A percentile compares a stretch with the other conserved stretches of the same genome.
Conservation (phyloP, 2,888 invertebrate species). For the Acleris emargana region DNA sequence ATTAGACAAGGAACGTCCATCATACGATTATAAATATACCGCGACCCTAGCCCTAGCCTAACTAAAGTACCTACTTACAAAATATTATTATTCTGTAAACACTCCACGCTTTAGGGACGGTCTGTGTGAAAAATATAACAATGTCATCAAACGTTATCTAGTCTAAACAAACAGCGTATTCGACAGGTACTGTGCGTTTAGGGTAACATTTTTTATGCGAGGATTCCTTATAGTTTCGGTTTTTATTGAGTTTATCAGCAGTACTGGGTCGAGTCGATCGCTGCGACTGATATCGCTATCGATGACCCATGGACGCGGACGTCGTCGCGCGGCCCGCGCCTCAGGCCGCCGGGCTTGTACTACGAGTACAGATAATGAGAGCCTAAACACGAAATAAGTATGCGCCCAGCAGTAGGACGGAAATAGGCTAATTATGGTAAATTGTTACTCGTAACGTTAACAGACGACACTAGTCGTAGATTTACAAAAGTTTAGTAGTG, state of each 20-base stretch:
- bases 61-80: no score
- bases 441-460: no score
- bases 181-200: conserved; percentile 26
- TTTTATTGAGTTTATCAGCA: conserved; percentile 57
- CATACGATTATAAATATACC: no score
- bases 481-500: no score
- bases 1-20: no score
- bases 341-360: no score
- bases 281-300: conserved; percentile 6
- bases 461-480: no score
- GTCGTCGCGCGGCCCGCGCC: conserved; percentile 10
- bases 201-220: conserved; percentile 54
- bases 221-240: conserved; percentile 50
- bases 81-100: conserved; percentile 29
- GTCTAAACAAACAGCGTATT: conserved; percentile 8
- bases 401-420: no score
- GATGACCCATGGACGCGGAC: not conserved
- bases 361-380: not conserved
- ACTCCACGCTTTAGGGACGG: conserved; percentile 18
- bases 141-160: conserved; percentile 16
- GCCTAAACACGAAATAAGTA: not conserved
- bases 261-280: conserved; percentile 58
- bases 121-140: conserved; percentile 22
- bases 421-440: no score
- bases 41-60: no score